These are phyloP conservation scores for Neotoma lepida DNA, from an alignment of 2,113 vertebrate genomes.

Conservation along the genomic window DNA sequence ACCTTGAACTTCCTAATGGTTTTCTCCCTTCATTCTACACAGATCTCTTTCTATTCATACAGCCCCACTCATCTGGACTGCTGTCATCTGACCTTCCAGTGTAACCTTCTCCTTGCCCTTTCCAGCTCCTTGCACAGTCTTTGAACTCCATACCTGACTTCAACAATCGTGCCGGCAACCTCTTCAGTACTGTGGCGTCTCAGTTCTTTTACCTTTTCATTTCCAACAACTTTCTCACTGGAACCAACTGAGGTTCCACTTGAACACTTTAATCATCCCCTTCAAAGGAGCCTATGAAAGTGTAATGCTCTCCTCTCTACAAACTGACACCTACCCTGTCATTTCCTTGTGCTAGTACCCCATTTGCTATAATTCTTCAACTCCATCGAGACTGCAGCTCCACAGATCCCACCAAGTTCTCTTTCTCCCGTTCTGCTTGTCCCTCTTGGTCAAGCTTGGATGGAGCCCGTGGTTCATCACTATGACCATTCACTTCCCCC, in stretches of 20 bases:
- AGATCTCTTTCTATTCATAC: slow-evolving; percentile 17
- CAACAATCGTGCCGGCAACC: background rate
- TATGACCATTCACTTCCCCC: background rate
- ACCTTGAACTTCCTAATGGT: background rate
- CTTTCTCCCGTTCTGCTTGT: slow-evolving; percentile 10
- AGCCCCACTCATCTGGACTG: background rate
- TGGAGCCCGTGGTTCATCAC: slow-evolving; percentile 5
- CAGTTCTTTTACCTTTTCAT: background rate
- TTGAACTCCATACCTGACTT: background rate
- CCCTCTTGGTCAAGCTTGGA: background rate
- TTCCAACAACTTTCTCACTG: background rate
- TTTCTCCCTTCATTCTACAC: background rate
- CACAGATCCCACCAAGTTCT: background rate
- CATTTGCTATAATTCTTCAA: slow-evolving; percentile 4
- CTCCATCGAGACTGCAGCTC: background rate
- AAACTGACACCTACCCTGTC: background rate
- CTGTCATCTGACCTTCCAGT: background rate
- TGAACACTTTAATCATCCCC: background rate
- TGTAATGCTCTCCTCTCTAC: background rate
- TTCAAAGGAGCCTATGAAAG: background rate
- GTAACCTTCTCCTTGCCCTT: background rate
- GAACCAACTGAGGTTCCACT: background rate
- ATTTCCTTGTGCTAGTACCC: background rate
- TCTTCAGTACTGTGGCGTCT: background rate
- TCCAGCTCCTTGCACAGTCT: background rate